Base-by-base conservation (phyloP, 2,888 invertebrate species). In the Petrophora chlorosata region DNA sequence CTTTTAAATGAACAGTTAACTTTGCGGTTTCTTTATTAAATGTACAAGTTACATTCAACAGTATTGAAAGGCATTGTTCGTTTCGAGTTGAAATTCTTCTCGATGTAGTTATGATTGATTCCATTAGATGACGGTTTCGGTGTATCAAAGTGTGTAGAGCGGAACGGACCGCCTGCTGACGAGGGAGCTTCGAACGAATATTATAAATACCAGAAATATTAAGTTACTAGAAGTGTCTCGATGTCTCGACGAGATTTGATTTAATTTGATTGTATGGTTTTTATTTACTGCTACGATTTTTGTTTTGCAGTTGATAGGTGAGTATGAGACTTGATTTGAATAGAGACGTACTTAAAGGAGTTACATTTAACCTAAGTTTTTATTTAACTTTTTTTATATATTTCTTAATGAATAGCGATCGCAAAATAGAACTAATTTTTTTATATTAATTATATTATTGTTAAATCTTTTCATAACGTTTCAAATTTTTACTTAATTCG, bases 41-140 rank as follows among this genome's bases (percentile, higher is more conserved):
- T 33, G 34, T 9, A 25, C 9, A 4, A 15, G 22, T 36, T 12
- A 26, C 45, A 40, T 49, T 54, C 9, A 35, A 25, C 19, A 29
- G 33, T 25, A 40, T 45, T 48, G 47, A 52, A 49, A 44, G 14
- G 25, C 48, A 42, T 50, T 57, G 52, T 71, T 69, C 61, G 54
- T 62, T 63, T 59, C 56, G 50, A 53, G 44, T 54, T 61, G 58
- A 59, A 67, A 69, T 70, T 65, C 64, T 58, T 64, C 56, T 65
- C 68, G 73, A 71, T 78, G 80, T 82, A 77, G 79, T 82, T 84
- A 87, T 86, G 86, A 87, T 88, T 83, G 82, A 86, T 85, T 88
- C 80, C 72, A 84, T 85, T 83, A 82, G 80, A 81, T 74, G 79
- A 80, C 77, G 79, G 77, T 78, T 82, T 82, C 83, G 85, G 85